Evolutionary conservation across 92 coral and sea anemone species (phyloP).

Genomic region (Zoanthus solanderi): DNA sequence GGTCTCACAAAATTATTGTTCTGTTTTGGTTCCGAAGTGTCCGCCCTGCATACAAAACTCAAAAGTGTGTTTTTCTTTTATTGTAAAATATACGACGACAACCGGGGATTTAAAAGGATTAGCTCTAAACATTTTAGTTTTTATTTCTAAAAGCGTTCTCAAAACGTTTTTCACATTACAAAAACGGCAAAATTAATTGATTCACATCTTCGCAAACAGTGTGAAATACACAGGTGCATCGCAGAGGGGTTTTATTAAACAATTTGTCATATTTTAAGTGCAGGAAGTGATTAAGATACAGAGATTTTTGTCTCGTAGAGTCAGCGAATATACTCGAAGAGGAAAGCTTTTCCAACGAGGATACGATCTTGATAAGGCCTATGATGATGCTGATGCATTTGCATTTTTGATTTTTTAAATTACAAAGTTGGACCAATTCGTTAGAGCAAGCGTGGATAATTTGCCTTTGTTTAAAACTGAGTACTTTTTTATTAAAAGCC

Average conservation of each 20-base stretch:
- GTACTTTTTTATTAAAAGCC: conserved; percentile 17
- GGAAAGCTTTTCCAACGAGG: background rate
- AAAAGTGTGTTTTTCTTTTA: background rate
- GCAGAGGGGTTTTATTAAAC: conserved; percentile 36
- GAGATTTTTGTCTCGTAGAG: conserved; percentile 11
- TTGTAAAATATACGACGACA: background rate
- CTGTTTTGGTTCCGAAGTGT: background rate
- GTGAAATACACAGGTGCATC: conserved; percentile 49
- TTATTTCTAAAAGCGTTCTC: background rate
- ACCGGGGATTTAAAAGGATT: conserved; percentile 8
- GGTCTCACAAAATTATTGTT: background rate
- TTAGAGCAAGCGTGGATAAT: conserved; percentile 21
- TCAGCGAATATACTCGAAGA: background rate
- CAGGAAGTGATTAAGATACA: conserved; percentile 49
- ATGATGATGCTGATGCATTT: background rate
- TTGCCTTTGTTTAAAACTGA: conserved; percentile 31
- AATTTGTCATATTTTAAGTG: conserved; percentile 36
- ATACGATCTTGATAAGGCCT: background rate
- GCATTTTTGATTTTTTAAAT: conserved; percentile 14
- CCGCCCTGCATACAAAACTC: background rate
- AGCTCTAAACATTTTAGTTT: conserved; percentile 12
- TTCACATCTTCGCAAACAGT: conserved; percentile 43
- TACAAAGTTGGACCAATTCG: background rate
- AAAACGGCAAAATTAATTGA: conserved; percentile 30
- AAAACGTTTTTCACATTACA: background rate